A percentile compares a stretch with the other conserved stretches of the same genome.
Conservation (phyloP, 2,797 vertebrate genomes). For the Malurus leucopterus region DNA sequence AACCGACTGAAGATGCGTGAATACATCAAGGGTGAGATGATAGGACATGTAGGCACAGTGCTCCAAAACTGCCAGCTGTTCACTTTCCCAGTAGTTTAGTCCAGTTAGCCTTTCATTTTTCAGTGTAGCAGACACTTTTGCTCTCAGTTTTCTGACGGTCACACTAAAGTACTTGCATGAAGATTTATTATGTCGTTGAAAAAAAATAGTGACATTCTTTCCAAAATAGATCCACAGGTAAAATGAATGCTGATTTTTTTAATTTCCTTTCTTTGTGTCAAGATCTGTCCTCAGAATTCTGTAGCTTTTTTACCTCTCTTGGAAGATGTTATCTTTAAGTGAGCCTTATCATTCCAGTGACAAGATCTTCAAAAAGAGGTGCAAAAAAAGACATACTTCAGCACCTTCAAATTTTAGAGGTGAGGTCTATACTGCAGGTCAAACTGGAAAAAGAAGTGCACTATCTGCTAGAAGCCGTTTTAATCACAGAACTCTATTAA, state of each 20-base stretch:
- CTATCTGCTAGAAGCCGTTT: not conserved
- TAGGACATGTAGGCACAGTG: rapidly evolving
- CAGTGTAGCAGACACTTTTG: not conserved
- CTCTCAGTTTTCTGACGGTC: not conserved
- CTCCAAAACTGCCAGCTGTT: not conserved
- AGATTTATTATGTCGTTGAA: not conserved
- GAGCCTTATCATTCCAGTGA: not conserved
- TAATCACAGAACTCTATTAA: not conserved
- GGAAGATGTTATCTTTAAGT: not conserved
- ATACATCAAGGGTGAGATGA: not conserved
- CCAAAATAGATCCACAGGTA: not conserved
- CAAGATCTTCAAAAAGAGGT: not conserved
- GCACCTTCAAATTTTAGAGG: not conserved
- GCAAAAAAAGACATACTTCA: not conserved
- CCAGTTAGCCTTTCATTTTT: not conserved
- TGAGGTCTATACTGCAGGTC: not conserved
- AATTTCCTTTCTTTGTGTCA: not conserved
- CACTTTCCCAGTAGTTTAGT: not conserved
- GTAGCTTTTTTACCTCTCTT: not conserved
- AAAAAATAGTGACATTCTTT: not conserved
- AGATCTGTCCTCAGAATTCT: not conserved
- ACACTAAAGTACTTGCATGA: not conserved
- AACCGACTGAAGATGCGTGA: not conserved
- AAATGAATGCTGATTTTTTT: not conserved
- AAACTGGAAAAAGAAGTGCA: not conserved